phyloP scores from a whole-genome alignment of 2,113 vertebrate genomes.

The Bos javanicus region DNA sequence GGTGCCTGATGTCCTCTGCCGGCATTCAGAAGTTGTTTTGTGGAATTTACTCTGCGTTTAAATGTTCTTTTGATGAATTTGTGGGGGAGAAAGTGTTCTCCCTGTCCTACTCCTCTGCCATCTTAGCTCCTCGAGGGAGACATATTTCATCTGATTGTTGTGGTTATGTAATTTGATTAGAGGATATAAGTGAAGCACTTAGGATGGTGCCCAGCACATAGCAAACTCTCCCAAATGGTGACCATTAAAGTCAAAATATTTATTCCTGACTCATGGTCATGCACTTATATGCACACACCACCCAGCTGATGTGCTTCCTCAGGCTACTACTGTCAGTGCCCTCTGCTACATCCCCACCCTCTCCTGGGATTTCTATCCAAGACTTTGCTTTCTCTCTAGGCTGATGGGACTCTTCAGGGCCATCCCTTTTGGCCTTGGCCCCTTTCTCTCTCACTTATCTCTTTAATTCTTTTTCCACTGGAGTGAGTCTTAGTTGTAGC shows the following conservation, averaged over 20 bases:
- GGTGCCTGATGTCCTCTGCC: no score
- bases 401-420: not conserved
- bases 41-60: no score
- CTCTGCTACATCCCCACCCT: not conserved
- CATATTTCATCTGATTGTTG: not conserved
- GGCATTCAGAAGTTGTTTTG: no score
- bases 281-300: rapidly evolving
- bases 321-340: not conserved
- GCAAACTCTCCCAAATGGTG: not conserved
- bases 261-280: not conserved
- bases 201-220: not conserved
- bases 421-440: not conserved
- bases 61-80: no score
- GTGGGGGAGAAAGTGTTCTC: no score
- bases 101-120: no score
- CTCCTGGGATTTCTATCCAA: not conserved
- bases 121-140: not conserved
- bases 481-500: not conserved
- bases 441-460: not conserved
- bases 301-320: no score
- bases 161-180: not conserved
- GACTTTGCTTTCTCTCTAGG: not conserved
- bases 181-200: not conserved
- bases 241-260: not conserved
- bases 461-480: not conserved